phyloP scores from a whole-genome alignment of 2,113 vertebrate species.

The Acrocephalus kingi region DNA sequence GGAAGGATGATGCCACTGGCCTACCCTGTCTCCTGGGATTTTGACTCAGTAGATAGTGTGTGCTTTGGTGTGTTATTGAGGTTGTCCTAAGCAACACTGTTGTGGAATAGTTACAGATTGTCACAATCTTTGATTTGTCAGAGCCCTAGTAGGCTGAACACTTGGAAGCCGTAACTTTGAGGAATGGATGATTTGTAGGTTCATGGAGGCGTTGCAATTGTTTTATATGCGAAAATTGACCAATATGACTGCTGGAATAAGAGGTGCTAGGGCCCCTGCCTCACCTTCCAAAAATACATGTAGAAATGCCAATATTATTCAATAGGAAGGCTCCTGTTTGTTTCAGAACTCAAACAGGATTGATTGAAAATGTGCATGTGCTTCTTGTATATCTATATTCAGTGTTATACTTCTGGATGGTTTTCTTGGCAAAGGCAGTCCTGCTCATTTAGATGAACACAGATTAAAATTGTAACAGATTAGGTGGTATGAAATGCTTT shows the following conservation, averaged over 20 bases:
- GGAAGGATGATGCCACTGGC: neutral
- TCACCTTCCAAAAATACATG: neutral
- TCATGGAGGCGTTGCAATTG: neutral
- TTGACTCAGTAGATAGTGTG: neutral
- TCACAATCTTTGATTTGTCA: neutral
- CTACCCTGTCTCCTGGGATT: neutral
- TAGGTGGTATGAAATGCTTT: neutral
- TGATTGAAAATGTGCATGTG: neutral
- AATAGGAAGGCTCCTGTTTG: neutral
- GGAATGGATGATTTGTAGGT: neutral
- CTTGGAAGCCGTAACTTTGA: neutral
- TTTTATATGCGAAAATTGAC: neutral
- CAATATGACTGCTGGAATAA: neutral
- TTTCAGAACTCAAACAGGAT: neutral
- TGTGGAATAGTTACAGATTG: neutral
- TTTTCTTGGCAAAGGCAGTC: neutral
- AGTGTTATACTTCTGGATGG: neutral
- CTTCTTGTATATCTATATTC: neutral
- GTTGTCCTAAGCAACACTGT: neutral
- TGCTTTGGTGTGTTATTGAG: neutral
- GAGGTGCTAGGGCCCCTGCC: neutral
- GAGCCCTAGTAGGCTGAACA: neutral
- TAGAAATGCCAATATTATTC: neutral
- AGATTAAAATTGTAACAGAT: neutral
- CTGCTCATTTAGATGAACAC: neutral